Conservation (phyloP, 1,140 invertebrate species). For the Drosophila ercepeae region DNA sequence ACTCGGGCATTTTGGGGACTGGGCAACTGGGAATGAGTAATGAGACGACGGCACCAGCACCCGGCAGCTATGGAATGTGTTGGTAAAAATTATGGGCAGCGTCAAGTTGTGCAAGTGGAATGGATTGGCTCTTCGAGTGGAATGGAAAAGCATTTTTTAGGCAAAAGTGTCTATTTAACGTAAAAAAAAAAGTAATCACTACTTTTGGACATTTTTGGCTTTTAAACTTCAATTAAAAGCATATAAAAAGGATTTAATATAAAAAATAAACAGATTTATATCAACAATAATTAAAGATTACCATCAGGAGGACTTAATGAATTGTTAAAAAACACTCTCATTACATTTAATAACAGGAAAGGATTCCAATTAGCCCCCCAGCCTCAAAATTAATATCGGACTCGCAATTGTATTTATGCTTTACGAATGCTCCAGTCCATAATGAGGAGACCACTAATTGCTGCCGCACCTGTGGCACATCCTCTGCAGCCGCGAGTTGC, state of each 20-base stretch:
- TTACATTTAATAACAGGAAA: neutral
- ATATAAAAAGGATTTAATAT: too few species aligned
- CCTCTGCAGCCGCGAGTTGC: slow-evolving; percentile 51
- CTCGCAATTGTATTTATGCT: slow-evolving; percentile 50
- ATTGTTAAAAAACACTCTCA: neutral
- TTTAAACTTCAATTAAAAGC: too few species aligned
- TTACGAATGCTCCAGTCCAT: slow-evolving; percentile 29
- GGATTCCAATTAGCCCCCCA: slow-evolving; percentile 21
- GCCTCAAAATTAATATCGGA: slow-evolving; percentile 34
- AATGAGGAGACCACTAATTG: slow-evolving; percentile 44
- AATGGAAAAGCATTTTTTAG: neutral
- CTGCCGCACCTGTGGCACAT: slow-evolving; percentile 43
- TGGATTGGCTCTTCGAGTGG: slow-evolving; percentile 11
- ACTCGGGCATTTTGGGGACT: neutral
- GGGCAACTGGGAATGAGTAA: slow-evolving; percentile 66
- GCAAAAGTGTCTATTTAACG: neutral
- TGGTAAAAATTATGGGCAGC: slow-evolving; percentile 71
- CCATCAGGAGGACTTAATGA: neutral
- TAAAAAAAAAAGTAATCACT: too few species aligned
- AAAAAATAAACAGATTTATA: too few species aligned
- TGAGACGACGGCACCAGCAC: slow-evolving; percentile 51
- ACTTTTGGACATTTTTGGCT: too few species aligned
- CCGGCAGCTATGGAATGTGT: slow-evolving; percentile 69
- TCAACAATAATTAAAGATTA: neutral
- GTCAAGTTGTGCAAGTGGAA: slow-evolving; percentile 52